Evolutionary conservation across 2,888 invertebrate genomes (phyloP).

Genomic region (Drosophila diplacantha): DNA sequence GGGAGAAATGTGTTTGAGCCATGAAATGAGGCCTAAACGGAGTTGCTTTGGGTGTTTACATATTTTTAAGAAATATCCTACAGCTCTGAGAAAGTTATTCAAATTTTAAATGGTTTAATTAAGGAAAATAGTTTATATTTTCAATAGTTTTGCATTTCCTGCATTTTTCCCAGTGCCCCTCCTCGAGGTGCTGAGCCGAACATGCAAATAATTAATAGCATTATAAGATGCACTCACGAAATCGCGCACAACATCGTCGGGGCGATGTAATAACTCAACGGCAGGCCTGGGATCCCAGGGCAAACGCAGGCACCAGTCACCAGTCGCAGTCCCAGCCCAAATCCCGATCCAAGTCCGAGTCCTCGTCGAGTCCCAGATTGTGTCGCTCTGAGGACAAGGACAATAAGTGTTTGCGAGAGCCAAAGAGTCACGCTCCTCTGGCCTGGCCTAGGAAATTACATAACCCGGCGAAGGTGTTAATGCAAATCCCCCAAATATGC

Average conservation of each 20-base stretch:
- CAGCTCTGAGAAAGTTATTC: accelerated
- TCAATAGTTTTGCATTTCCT: background rate
- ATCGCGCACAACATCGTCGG: conserved; percentile 74
- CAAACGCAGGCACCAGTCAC: background rate
- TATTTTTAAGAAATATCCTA: background rate
- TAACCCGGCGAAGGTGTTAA: conserved; percentile 75
- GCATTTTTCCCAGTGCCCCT: background rate
- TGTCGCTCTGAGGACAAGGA: conserved; percentile 58
- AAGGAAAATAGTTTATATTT: background rate
- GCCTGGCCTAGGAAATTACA: conserved; percentile 63
- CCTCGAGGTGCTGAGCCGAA: conserved; percentile 56
- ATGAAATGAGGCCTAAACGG: background rate
- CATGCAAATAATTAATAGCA: conserved; percentile 78
- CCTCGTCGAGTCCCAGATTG: conserved; percentile 36
- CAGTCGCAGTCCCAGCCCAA: background rate
- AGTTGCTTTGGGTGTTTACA: accelerated
- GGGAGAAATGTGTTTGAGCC: background rate
- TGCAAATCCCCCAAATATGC: conserved; percentile 74
- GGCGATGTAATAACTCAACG: conserved; percentile 73
- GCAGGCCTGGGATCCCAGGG: conserved; percentile 23
- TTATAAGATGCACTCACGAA: conserved; percentile 78
- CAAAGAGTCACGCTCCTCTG: conserved; percentile 68
- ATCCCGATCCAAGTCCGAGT: conserved; percentile 1
- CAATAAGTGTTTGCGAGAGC: conserved; percentile 70
- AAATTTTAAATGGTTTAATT: accelerated